Conservation (phyloP, 2,888 invertebrate genomes). For the Phytoseiulus persimilis region DNA sequence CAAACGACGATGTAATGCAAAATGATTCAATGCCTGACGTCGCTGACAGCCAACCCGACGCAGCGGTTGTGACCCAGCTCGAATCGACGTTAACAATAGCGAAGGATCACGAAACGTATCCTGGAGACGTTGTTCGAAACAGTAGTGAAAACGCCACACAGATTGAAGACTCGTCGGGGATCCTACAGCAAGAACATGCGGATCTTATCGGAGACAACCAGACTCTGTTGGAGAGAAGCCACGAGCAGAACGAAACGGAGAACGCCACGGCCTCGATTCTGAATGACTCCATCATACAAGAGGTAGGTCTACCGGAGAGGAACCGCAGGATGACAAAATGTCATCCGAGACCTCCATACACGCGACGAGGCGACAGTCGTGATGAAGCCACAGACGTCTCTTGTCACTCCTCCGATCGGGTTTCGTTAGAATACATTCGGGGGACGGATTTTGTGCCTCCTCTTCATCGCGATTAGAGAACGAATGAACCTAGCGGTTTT, state of each 20-base stretch:
- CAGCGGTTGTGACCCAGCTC: neutral
- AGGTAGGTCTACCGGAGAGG: neutral
- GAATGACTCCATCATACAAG: conserved; percentile 36
- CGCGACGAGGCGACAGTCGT: too few species aligned
- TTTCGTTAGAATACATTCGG: too few species aligned
- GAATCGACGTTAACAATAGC: neutral
- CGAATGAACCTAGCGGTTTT: too few species aligned
- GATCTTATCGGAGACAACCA: neutral
- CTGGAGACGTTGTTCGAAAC: neutral
- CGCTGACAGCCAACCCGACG: neutral
- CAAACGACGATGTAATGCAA: neutral
- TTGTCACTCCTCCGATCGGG: neutral
- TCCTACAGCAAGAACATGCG: neutral
- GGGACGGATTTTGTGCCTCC: too few species aligned
- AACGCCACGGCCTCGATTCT: conserved; percentile 24
- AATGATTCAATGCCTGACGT: neutral
- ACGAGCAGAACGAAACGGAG: conserved; percentile 24
- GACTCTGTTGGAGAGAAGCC: neutral
- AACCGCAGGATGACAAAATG: too few species aligned
- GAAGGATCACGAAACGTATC: neutral
- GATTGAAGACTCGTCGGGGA: neutral
- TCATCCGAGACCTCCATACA: too few species aligned
- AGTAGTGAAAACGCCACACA: neutral
- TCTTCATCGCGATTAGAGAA: too few species aligned
- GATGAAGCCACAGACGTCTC: too few species aligned